A percentile compares a stretch with the other conserved stretches of the same genome.
Evolutionary conservation across 1,140 invertebrate genomes (phyloP).

Genomic region (Dendroctonus ponderosae): DNA sequence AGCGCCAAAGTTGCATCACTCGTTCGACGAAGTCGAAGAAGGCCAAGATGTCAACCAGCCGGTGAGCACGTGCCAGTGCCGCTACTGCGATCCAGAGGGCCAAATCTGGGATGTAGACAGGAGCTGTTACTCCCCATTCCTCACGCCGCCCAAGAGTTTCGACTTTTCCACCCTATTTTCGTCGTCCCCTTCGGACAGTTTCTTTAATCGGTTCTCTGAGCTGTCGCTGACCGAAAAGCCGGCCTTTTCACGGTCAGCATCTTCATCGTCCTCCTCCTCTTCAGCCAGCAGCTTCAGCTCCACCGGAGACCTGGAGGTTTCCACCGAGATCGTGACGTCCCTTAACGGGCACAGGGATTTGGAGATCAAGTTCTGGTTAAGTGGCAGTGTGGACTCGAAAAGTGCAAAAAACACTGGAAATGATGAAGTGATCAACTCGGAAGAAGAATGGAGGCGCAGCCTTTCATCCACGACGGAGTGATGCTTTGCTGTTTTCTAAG

Average conservation of each 20-base stretch:
- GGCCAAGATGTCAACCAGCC: conserved; percentile 45
- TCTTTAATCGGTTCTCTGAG: conserved; percentile 34
- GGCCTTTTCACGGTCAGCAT: conserved; percentile 20
- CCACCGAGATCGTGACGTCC: conserved; percentile 74
- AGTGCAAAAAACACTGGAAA: conserved; percentile 10
- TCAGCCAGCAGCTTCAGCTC: conserved; percentile 45
- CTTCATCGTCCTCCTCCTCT: conserved; percentile 12
- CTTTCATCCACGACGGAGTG: too few relatives aligned
- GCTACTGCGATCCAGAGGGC: conserved; percentile 73
- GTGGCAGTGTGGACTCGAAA: conserved; percentile 16
- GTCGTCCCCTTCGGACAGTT: conserved; percentile 16
- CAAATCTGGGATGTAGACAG: conserved; percentile 73
- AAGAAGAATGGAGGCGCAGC: too few relatives aligned
- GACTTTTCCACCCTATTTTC: conserved; percentile 20
- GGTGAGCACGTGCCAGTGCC: conserved; percentile 69
- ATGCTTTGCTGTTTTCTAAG: too few relatives aligned
- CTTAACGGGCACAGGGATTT: conserved; percentile 73
- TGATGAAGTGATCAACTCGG: not conserved
- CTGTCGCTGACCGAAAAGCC: conserved; percentile 36
- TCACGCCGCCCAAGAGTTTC: conserved; percentile 48
- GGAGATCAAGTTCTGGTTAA: conserved; percentile 71
- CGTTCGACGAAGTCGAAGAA: conserved; percentile 52
- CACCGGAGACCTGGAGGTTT: conserved; percentile 62
- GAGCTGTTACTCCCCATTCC: conserved; percentile 55
- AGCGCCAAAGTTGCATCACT: conserved; percentile 47